Base-by-base conservation (phyloP, 2,113 vertebrate genomes). In the Daboia siamensis region DNA sequence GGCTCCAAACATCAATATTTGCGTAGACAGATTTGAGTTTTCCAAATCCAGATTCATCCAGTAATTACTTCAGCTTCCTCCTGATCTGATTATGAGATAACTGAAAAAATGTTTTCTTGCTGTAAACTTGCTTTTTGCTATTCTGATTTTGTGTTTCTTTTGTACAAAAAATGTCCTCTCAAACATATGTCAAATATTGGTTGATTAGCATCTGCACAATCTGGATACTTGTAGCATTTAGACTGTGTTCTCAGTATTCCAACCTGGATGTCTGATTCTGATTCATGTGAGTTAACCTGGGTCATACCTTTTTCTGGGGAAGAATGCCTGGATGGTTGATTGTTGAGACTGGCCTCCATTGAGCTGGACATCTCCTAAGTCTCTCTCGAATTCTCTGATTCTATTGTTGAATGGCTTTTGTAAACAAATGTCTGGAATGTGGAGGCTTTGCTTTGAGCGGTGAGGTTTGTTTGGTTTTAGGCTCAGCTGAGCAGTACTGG, bases 31-130 rank as follows among this genome's bases (percentile, higher is more conserved):
- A 24, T 86, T 51, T 39, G 29, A 33, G 9, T 39, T 33, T 80
- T 69, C 56, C 46, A 64, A n/a, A 52, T 17, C 92, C 94, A 92
- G 94, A 95, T 91, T 94, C 46, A 56, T 39, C 69, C 61, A 48
- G 10, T 87, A 51, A 59, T 64, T 48, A 17, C 4, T 87, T 59
- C 20, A 87, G 44, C 11, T 61, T 33, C 29, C 5, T 52, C n/a
- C 44, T 12, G 52, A 56, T 89, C 52, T 57, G 86, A 88, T n/a
- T 21, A n/a, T 89, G 91, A 33, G 24, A 12, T 56, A 39, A 46
- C 39, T 55, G 48, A 46, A 92, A 59, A 55, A 21, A 44, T 46
- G 55, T 59, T 80, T 80, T 3, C 26, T 3, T 44, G 92, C 94
- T 91, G 24, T 57, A 86, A 88, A 5, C 12, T 29, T 91, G 3